Conservation (phyloP, 2,888 invertebrate species). For the Octonoba sinensis region DNA sequence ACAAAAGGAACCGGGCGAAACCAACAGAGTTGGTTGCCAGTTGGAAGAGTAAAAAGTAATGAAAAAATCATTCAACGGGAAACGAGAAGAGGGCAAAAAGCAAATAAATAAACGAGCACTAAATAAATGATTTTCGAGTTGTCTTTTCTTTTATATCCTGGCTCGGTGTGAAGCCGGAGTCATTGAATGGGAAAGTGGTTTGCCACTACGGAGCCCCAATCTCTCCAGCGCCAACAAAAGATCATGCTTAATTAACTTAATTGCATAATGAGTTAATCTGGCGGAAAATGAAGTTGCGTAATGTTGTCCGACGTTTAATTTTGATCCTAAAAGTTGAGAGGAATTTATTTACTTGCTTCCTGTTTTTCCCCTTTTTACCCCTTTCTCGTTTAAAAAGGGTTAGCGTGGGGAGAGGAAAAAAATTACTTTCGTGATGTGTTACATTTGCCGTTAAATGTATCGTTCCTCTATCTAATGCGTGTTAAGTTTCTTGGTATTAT, state of each 20-base stretch:
- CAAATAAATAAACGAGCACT: slow-evolving; percentile 44
- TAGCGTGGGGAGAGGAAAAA: background rate
- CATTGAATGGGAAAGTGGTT: slow-evolving; percentile 48
- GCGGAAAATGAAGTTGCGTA: slow-evolving; percentile 56
- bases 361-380: slow-evolving; percentile 1
- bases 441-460: no score
- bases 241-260: slow-evolving; percentile 61
- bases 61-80: slow-evolving; percentile 12
- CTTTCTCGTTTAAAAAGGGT: slow-evolving; percentile 3
- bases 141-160: slow-evolving; percentile 33
- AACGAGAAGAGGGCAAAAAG: slow-evolving; percentile 6
- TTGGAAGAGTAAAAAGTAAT: background rate
- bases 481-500: no score
- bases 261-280: slow-evolving; percentile 64
- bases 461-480: no score
- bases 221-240: slow-evolving; percentile 38
- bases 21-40: background rate
- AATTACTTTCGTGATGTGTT: background rate
- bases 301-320: slow-evolving; percentile 53
- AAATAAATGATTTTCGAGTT: slow-evolving; percentile 61
- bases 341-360: slow-evolving; percentile 24
- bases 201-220: slow-evolving; percentile 10
- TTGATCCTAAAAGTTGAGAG: slow-evolving; percentile 48
- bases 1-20: slow-evolving; percentile 17
- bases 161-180: slow-evolving; percentile 32